Base-by-base conservation (phyloP, 2,888 invertebrate genomes). In the Graphium colonna region DNA sequence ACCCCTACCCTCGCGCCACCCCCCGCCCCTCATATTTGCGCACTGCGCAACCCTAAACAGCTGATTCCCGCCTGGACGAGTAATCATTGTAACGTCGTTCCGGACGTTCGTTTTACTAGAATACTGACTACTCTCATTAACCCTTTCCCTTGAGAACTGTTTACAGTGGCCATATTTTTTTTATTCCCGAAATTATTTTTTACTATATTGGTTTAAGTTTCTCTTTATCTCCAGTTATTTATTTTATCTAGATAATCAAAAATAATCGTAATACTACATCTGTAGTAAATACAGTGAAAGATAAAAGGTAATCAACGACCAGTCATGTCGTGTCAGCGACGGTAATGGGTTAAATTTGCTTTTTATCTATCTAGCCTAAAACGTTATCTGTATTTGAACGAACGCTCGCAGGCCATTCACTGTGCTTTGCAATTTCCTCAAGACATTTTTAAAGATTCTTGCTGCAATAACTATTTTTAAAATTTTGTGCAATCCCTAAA, bases 51-150 rank as follows among this genome's bases (percentile, higher is more conserved):
- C 73, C 82, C 78, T 75, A 73, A 88, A 79, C 88, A 88, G 88
- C 88, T 89, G 88, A 85, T 88, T 88, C 87, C 86, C 87, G 85
- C 83, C 87, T 83, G 83, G 78, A 81, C 77, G n/a, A n/a, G n/a
- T n/a, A n/a, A n/a, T n/a, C n/a, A n/a, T n/a, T n/a, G n/a, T n/a
- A n/a, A n/a, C n/a, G n/a, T n/a, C n/a, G n/a, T n/a, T n/a, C n/a
- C n/a, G n/a, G 76, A 68, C 69, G 69, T 67, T 67, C 68, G 68
- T 68, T 65, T 64, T 61, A 63, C 63, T 63, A 67, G 59, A 45
- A 56, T 55, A 42, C 45, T 45, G n/a, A n/a, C 26, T 47, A 47
- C 36, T 38, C 52, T 52, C 21, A 18, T n/a, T 9, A 33, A 40
- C 48, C 77, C 75, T 75, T 79, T 77, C 75, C 67, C 74, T 73